phyloP scores from a whole-genome alignment of 2,888 invertebrate genomes.

The Dynastes maya region DNA sequence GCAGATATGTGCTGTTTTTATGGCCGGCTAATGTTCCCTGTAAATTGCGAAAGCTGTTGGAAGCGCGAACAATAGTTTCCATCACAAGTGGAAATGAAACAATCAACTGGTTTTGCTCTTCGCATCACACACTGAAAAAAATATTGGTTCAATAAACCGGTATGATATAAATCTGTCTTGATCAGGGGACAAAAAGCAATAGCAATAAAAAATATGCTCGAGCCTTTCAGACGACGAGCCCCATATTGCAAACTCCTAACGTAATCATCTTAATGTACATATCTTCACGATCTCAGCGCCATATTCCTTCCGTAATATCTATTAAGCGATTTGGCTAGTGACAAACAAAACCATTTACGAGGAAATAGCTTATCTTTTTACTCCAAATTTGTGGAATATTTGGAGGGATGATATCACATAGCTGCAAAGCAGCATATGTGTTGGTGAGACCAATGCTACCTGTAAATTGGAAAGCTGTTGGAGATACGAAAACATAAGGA shows the following conservation, averaged over 20 bases:
- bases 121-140: background rate
- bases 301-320: slow-evolving; percentile 36
- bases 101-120: background rate
- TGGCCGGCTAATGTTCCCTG: too few relatives aligned
- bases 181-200: slow-evolving; percentile 8
- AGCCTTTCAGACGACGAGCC: background rate
- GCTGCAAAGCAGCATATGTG: too few relatives aligned
- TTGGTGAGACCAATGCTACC: too few relatives aligned
- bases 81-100: background rate
- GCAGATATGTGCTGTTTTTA: too few relatives aligned
- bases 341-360: slow-evolving; percentile 42
- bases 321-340: slow-evolving; percentile 40
- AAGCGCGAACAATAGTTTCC: background rate
- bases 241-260: background rate
- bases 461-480: too few relatives aligned
- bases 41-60: too few relatives aligned
- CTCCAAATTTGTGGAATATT: too few relatives aligned
- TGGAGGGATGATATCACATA: too few relatives aligned
- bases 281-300: slow-evolving; percentile 27
- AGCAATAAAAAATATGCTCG: slow-evolving; percentile 5
- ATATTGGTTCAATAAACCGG: slow-evolving; percentile 20
- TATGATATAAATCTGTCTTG: slow-evolving; percentile 30
- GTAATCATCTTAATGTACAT: slow-evolving; percentile 41
- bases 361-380: background rate
- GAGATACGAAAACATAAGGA: too few relatives aligned